A percentile compares a stretch with the other conserved stretches of the same genome.
These are phyloP conservation scores for Merodon equestris DNA, from an alignment of 2,888 invertebrate species.

Conservation along the genomic window DNA sequence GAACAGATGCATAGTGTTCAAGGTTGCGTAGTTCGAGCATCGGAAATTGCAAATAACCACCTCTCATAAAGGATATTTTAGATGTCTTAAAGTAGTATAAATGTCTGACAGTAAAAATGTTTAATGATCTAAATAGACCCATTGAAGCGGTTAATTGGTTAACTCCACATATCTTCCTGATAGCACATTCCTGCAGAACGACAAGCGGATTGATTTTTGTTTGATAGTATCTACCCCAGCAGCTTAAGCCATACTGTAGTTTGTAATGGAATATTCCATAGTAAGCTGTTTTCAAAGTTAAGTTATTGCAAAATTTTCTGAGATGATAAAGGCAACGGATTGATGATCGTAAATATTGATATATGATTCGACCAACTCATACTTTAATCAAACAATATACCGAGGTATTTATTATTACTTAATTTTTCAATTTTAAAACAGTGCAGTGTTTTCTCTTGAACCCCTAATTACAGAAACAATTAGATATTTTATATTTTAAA, in stretches of 20 bases:
- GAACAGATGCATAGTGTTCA: not conserved
- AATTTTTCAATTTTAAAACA: too few species aligned
- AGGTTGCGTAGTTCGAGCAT: not conserved
- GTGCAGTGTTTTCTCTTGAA: not conserved
- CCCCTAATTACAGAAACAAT: not conserved
- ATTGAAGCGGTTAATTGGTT: not conserved
- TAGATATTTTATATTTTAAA: not conserved
- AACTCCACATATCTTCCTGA: slow-evolving; percentile 3
- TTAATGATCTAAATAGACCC: not conserved
- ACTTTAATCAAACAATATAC: slow-evolving; percentile 1
- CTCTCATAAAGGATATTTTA: slow-evolving; percentile 5
- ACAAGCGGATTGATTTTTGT: not conserved
- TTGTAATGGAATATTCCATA: slow-evolving; percentile 2
- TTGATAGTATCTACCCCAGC: not conserved
- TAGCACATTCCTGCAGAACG: slow-evolving; percentile 5
- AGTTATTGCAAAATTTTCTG: too few species aligned
- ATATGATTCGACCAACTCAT: slow-evolving; percentile 4
- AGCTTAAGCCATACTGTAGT: slow-evolving; percentile 1
- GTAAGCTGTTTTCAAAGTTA: not conserved
- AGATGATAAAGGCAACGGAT: not conserved
- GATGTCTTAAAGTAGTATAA: not conserved
- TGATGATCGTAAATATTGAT: not conserved
- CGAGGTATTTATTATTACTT: not conserved
- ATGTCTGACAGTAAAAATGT: slow-evolving; percentile 4
- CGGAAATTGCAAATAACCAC: slow-evolving; percentile 8